Base-by-base conservation (phyloP, 2,113 vertebrate species). In the Pogonocichla stellata region DNA sequence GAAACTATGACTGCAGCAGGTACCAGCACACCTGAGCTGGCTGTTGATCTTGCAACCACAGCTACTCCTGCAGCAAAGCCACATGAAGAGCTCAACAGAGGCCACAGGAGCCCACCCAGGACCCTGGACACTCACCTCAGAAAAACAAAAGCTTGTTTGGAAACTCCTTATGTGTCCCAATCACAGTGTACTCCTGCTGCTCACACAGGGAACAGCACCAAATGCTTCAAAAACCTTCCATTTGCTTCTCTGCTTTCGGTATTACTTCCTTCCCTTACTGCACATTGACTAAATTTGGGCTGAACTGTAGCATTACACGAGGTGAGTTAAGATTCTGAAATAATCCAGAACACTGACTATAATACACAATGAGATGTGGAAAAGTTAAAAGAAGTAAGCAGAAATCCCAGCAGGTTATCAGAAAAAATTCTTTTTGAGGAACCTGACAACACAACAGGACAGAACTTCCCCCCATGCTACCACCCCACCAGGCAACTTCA, bases 151-250 rank as follows among this genome's bases (percentile, higher is more conserved):
- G 40, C 48, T 71, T 3, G 0, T 84, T 24, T 25, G 31, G 80
- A 56, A 6, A 14, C 36, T 57, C 70, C 57, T 42, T 2, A 5
- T 7, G 34, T 19, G 48, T 24, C 29, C 53, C 19, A 69, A 3
- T 1, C 0, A 0, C 2, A 65, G 36, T 0, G 0, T 3, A 3
- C 51, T 58, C 17, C 51, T 54, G 29, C 85, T 71, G 88, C 71
- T 88, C 61, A 10, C 61, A 19, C 28, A 54, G 40, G 22, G 29
- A 85, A 61, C 31, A 43, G 53, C 18, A 67, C 4, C 15, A 25
- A 58, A 40, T 2, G 8, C 4, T 88, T 53, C 17, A 53, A 38
- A 77, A 70, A 31, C 53, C 24, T 60, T 15, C 40, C 7, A 6
- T 15, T 47, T 34, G 69, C 80, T 66, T 53, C 64, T 62, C 29